These are phyloP conservation scores for Orientallactaga sibirica DNA, from an alignment of 2,797 vertebrate species.

Conservation along the genomic window DNA sequence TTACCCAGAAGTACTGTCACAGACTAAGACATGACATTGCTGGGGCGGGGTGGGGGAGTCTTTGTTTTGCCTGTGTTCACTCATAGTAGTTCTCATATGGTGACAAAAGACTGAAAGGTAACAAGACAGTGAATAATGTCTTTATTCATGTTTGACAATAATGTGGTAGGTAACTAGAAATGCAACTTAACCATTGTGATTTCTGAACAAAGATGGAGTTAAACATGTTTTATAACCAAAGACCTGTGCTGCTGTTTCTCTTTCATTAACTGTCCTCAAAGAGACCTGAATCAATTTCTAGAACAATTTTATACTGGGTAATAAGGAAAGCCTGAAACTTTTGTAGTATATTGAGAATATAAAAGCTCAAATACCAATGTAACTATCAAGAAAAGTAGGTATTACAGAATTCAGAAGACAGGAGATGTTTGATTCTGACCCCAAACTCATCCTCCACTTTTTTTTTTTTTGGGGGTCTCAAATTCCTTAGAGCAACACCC, in stretches of 20 bases:
- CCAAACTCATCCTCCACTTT: background rate
- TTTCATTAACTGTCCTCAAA: background rate
- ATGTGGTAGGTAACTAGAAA: background rate
- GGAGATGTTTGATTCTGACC: background rate
- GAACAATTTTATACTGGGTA: background rate
- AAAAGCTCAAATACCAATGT: background rate
- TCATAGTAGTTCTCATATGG: background rate
- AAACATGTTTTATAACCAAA: background rate
- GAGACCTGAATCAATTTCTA: background rate
- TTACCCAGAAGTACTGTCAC: background rate
- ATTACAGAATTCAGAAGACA: background rate
- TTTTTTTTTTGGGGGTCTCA: background rate
- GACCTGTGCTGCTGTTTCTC: background rate
- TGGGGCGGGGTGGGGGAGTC: background rate
- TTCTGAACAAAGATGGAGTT: background rate
- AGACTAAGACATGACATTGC: background rate
- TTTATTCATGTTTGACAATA: background rate
- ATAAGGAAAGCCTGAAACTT: background rate
- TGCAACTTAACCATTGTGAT: background rate
- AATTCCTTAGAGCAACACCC: background rate
- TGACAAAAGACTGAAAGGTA: background rate
- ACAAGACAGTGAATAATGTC: background rate
- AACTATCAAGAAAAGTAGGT: accelerated
- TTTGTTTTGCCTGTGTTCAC: background rate
- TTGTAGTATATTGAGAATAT: background rate